Evolutionary conservation across 1,140 invertebrate genomes (phyloP), one percentile per base, ranked within the genome.

Genomic region (Drosophila kikkawai): DNA sequence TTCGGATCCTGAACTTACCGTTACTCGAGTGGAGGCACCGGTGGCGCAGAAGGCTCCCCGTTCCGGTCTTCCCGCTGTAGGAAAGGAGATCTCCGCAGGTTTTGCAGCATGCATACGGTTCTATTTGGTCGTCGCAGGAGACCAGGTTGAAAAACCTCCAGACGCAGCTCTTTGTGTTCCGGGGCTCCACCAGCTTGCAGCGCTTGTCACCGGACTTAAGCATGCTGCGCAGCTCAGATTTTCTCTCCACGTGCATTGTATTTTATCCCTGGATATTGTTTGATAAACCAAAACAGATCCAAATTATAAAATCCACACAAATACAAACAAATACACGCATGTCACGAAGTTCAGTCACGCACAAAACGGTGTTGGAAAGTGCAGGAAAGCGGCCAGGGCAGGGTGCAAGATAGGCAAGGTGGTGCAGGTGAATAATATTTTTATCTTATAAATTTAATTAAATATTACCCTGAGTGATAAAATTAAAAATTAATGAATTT

Each of bases 271-370:
- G 51, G 22, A 42, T 42, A n/a, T 41, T 15, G n/a, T 29, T 37
- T 51, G 7, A 11, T 47, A 60, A 51, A 51, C 19, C 32, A 69
- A 55, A 67, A 47, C 39, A 55, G 34, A 67, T 32, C 29, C 22
- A 77, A 77, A 77, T 77, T 69, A 61, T 39, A 77, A 76, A 60
- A 56, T 77, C 7, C 48, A 55, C 50, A 77, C 53, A 67, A 61
- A 78, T 47, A 66, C 75, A 61, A 75, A 1, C 61, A 61, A 70
- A 79, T 42, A 34, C 68, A 83, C 80, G 75, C 80, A 84, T 73
- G 74, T 80, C 84, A 88, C 83, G 84, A 80, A 68, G 69, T 79
- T 82, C 64, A 88, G 84, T 87, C 84, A 87, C 84, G 84, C 84
- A 87, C 85, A 87, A 75, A 88, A 80, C 50, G 65, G 84, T 87